Evolutionary conservation across 2,888 invertebrate genomes (phyloP), one percentile per base, ranked within the genome.

Genomic region (Smittia aterrima): DNA sequence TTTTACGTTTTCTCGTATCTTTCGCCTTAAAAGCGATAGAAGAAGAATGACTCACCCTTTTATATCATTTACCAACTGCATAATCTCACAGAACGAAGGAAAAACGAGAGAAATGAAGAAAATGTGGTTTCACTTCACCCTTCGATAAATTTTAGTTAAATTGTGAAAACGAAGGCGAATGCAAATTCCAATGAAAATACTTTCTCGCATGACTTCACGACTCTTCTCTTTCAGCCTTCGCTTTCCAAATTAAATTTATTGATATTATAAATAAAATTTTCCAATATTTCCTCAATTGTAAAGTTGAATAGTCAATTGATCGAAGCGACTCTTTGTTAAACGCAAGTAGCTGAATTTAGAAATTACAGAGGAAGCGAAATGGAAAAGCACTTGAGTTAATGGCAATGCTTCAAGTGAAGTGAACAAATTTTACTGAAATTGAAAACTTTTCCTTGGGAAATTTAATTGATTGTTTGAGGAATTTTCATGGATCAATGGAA

Each of bases 1-100:
- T 72, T 72, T 72, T 62, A 68, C 40, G 25, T 67, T 32, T 66
- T 11, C 67, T 67, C 62, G 47, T 47, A 18, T 27, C 32, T 71
- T 24, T 41, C 32, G 25, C 6, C 13, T 1, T 54, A 0, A 41
- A 58, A 7, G 24, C 22, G 58, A 20, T 32, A 47, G 47, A n/a
- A 47, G 38, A 38, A 18, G n/a, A 58, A 58, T 58, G 58, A 58
- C 58, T 58, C 58, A 58, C 58, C 58, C 58, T 58, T 58, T 20
- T 22, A 18, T 58, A 58, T 58, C 58, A 58, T 2, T 22, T 9
- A 2, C 22, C 58, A 58, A 58, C 58, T 58, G 58, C 58, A 58
- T 58, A 20, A 58, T 58, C 18, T 58, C 9, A 22, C 58, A 18
- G 47, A 6, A n/a, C 47, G 38, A 7, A 7, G 6, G 4, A 11